Evolutionary conservation across 2,888 invertebrate genomes (phyloP), one percentile per base, ranked within the genome.

Genomic region (Notodonta dromedarius): DNA sequence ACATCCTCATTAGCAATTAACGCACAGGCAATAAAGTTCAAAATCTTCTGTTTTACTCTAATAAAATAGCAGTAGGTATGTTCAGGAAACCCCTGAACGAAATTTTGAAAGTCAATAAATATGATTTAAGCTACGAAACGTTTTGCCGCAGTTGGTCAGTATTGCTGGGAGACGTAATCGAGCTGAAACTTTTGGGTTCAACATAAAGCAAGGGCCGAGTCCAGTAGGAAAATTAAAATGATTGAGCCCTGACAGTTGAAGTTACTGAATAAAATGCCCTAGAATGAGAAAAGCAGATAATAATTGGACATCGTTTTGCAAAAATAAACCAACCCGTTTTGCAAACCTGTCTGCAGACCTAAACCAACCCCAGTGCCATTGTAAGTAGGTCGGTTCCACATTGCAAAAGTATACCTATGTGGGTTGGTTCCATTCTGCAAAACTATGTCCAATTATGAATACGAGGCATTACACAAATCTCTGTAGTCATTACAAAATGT

Each of bases 1-100:
- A 74, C 57, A 63, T 54, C 24, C 56, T 62, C 57, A 60, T 61
- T 67, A n/a, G 55, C 57, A 58, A 63, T 65, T 63, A 67, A 62
- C 69, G 42, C 52, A 44, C 56, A 62, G 54, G 32, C 40, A 57
- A 50, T 51, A 58, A 61, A 59, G 35, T 57, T 58, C 48, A 16
- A 50, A 58, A 62, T 44, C 35, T 42, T 57, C 56, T 13, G 51
- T 53, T 24, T 24, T 16, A 11, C 9, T 13, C 35, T 13, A 35
- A 53, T 53, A n/a, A 53, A 53, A 35, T 35, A n/a, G 53, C 53
- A 13, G 13, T 53, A 13, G 9, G 44, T 50, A 16, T 6, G 13
- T 53, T 32, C 52, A 14, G 32, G 24, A 52, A 13, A 54, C 54
- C 39, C 55, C 40, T 55, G 40, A 55, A n/a, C 9, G 4, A 14